Base-by-base conservation (phyloP, 2,113 vertebrate species). In the Galemys pyrenaicus region DNA sequence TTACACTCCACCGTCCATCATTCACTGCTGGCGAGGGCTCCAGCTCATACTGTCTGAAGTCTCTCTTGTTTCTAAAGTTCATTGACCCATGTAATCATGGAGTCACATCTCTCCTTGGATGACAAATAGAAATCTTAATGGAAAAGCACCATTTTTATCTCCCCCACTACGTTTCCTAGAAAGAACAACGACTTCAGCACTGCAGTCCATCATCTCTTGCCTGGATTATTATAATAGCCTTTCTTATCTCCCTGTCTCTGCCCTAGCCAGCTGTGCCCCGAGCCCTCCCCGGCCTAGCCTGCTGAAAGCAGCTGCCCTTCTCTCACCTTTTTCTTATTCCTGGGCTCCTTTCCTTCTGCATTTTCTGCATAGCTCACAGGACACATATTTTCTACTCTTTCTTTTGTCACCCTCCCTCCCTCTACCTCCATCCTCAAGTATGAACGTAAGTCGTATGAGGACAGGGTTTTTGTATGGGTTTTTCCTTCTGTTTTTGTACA, bases 21-120 rank as follows among this genome's bases (percentile, higher is more conserved):
- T 28, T 7, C 49, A 30, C 19, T 22, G 16, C 51, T 58, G 46
- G 28, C 28, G 11, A 46, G 89, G 73, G 58, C 24, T 32, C 35
- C 10, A 6, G 15, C 9, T 67, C 28, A 8, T 32, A 17, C 26
- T 19, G n/a, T 22, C 37, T 19, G 4, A 26, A 56, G 56, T 37
- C 54, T 75, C 54, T 88, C 68, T 30, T 17, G 35, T 41, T 79
- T 75, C 32, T 44, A 8, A 88, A 65, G 56, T 70, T 91, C 79
- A 83, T 78, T 35, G 51, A 32, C 35, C 91, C 17, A 6, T n/a
- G 32, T 46, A 73, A 67, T 68, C 65, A 3, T 8, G 11, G 64
- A 15, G n/a, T 87, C 2, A 17, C 3, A 24, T 51, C 39, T 93
- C 65, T 19, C 2, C n/a, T 12, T 37, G 68, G 78, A 19, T 56